Evolutionary conservation across 2,113 vertebrate genomes (phyloP).

Genomic region (Oreocharis arfaki): DNA sequence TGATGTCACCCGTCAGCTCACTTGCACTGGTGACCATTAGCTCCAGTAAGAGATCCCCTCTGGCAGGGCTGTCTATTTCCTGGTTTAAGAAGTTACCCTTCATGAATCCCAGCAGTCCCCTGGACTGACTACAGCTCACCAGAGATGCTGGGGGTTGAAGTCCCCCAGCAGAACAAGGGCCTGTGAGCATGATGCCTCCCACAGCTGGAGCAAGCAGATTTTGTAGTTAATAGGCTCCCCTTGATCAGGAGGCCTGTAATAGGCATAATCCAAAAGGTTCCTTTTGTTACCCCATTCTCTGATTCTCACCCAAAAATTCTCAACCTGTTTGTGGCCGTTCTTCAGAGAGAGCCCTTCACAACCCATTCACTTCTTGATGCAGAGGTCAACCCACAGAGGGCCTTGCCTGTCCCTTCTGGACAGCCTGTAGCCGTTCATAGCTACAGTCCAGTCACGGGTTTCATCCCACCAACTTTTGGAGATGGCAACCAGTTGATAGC

Average conservation of each 20-base stretch:
- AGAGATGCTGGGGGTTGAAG: not conserved
- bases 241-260: not conserved
- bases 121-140: not conserved
- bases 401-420: not conserved
- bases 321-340: not conserved
- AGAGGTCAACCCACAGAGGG: not conserved
- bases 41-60: not conserved
- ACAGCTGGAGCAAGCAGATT: not conserved
- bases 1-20: not conserved
- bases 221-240: not conserved
- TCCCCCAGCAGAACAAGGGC: not conserved
- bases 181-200: not conserved
- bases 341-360: not conserved
- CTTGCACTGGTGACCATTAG: not conserved
- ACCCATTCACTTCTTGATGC: not conserved
- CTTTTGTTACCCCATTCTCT: not conserved
- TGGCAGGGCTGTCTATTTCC: not conserved
- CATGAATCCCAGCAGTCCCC: fast-evolving
- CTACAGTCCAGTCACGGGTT: fast-evolving
- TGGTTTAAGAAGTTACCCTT: not conserved
- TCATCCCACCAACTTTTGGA: not conserved
- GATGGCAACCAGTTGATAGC: not conserved
- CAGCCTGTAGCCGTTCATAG: not conserved
- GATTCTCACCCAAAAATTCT: not conserved
- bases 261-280: not conserved